A percentile compares a stretch with the other conserved stretches of the same genome.
These are phyloP conservation scores for Sciurus niger DNA, from an alignment of 2,113 vertebrate species.

Conservation along the genomic window DNA sequence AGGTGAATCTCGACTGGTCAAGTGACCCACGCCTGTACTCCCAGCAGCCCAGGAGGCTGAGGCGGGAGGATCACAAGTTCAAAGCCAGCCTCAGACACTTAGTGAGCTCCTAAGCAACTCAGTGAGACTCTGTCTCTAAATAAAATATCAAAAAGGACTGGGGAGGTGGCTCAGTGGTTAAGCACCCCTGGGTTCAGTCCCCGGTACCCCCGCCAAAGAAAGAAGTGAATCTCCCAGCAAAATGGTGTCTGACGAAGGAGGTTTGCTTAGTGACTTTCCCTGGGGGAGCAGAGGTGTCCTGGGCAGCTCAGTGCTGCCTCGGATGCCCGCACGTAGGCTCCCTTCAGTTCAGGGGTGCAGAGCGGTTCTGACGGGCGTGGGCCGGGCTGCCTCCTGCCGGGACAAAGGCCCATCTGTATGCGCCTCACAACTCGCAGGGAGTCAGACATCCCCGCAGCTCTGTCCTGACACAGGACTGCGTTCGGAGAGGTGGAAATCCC, in stretches of 20 bases:
- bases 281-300: slow-evolving; percentile 5
- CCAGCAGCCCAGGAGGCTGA: no score
- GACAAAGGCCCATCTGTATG: not conserved
- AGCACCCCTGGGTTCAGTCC: no score
- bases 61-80: no score
- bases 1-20: not conserved
- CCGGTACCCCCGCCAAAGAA: no score
- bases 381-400: not conserved
- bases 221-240: not conserved
- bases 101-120: no score
- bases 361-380: not conserved
- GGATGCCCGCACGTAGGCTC: not conserved
- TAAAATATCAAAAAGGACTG: no score
- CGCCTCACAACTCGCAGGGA: not conserved
- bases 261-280: slow-evolving; percentile 20
- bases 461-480: not conserved
- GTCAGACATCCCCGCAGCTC: not conserved
- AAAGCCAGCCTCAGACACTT: no score
- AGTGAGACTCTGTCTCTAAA: no score
- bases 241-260: not conserved
- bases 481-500: not conserved
- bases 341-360: not conserved
- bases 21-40: no score
- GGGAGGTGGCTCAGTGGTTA: no score
- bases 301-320: not conserved